Conservation (phyloP, 2,797 vertebrate species). For the Phoebastria nigripes region DNA sequence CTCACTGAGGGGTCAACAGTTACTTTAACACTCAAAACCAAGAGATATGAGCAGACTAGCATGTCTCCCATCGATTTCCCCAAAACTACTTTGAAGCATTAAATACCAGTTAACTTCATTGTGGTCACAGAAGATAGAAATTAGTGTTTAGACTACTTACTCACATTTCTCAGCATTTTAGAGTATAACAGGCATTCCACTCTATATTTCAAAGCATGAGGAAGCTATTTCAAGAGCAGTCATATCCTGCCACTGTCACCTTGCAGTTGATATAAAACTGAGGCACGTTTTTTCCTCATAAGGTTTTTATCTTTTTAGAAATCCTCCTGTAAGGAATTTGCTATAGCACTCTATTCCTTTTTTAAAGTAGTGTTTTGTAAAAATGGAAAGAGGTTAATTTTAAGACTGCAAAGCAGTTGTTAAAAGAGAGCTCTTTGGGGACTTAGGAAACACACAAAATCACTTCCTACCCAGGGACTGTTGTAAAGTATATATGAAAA, state of each 20-base stretch:
- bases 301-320: not conserved
- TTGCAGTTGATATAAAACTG: not conserved
- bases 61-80: not conserved
- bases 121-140: not conserved
- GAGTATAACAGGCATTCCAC: not conserved
- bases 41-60: not conserved
- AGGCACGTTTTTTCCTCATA: not conserved
- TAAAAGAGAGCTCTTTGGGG: not conserved
- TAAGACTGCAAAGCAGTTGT: not conserved
- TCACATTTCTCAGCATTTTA: not conserved
- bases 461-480: not conserved
- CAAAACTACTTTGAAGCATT: not conserved
- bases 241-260: not conserved
- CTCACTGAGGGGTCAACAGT: not conserved
- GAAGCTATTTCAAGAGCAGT: not conserved
- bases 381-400: not conserved
- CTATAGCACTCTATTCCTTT: not conserved
- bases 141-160: constrained; percentile 4
- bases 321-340: not conserved
- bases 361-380: not conserved
- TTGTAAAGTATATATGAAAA: not conserved
- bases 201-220: not conserved
- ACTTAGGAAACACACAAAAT: not conserved
- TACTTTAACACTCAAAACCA: not conserved
- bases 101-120: not conserved